A percentile compares a stretch with the other conserved stretches of the same genome.
These are phyloP conservation scores for Rhynchomys soricoides DNA, from an alignment of 2,113 vertebrate genomes.

Conservation along the genomic window DNA sequence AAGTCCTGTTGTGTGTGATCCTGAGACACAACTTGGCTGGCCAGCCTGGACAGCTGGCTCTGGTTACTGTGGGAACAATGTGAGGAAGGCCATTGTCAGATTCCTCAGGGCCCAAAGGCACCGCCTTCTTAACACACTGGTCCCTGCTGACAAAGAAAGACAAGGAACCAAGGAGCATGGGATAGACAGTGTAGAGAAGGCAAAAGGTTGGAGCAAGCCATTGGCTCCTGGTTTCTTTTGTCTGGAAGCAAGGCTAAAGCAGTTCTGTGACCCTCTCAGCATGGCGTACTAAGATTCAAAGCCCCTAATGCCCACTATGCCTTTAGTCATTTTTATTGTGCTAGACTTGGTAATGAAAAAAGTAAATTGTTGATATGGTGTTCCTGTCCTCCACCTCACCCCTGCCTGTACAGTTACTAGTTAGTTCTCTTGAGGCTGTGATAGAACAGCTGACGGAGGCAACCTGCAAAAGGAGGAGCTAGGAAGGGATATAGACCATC, in stretches of 20 bases:
- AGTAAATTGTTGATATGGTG: background rate
- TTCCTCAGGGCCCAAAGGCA: constrained; percentile 71
- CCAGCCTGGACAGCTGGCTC: constrained; percentile 64
- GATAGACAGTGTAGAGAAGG: background rate
- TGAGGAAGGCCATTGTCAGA: constrained; percentile 65
- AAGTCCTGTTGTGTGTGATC: background rate
- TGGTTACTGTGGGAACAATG: constrained; percentile 76
- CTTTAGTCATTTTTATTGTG: background rate
- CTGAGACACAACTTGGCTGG: background rate
- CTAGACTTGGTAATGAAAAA: background rate
- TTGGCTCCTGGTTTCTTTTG: background rate
- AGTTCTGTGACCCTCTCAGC: background rate
- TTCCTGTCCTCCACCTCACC: background rate
- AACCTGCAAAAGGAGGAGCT: background rate
- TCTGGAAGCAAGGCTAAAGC: background rate
- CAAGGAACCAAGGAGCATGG: accelerated
- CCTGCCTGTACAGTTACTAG: background rate
- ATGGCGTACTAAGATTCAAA: background rate
- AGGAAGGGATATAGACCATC: background rate
- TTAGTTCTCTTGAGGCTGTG: too few species aligned
- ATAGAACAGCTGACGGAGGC: background rate
- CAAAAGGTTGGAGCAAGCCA: background rate
- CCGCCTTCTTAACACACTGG: constrained; percentile 22
- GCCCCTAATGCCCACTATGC: background rate
- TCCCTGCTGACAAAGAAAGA: constrained; percentile 38